Base-by-base conservation (phyloP, 2,888 invertebrate genomes). In the Eurytoma adleriae region DNA sequence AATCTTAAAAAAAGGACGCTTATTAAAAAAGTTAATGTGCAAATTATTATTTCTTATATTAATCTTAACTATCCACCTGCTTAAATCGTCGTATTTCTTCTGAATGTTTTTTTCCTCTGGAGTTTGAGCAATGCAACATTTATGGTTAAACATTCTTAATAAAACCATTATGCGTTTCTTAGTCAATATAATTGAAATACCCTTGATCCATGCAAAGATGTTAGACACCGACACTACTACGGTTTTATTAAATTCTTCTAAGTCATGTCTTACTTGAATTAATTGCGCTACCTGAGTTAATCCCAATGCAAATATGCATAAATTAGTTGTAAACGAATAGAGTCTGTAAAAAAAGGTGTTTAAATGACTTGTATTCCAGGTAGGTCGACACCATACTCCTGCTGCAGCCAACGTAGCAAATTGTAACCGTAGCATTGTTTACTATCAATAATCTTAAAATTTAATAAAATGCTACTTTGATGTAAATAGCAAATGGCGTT, bases 181-280 rank as follows among this genome's bases (percentile, higher is more conserved):
- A 10, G 18, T 56, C 18, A 56, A 18, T n/a, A 56, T 18, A n/a
- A 18, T n/a, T 0, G n/a, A 56, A 56, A 18, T 10, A n/a, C n/a
- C 18, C 56, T 56, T 56, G 10, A 56, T n/a, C 4, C 56, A 56
- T 7, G 56, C 18, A 56, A 56, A 56, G 16, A 18, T 56, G n/a
- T 5, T 56, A 27, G 24, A 54, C n/a, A 24, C 20, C 52, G 66
- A 7, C 10, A 50, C 10, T 16, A 12, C 52, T 14, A 69, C 52
- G 3, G 68, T 69, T 5, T 69, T 54, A 27, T 54, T 69, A 10
- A 69, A 69, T 27, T 69, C 68, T 2, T 54, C 27, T 10, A 69
- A 69, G 14, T 2, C 54, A 3, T 54, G 56, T 27, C 27, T 69
- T 18, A 66, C 66, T 12, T 48, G 18, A 48, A 50, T 50, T 20